Percentiles rank a stretch among this genome's conserved stretches.
These are phyloP conservation scores for Melanotaenia parkinsoni DNA, from an alignment of 2,797 vertebrate genomes.

Conservation along the genomic window DNA sequence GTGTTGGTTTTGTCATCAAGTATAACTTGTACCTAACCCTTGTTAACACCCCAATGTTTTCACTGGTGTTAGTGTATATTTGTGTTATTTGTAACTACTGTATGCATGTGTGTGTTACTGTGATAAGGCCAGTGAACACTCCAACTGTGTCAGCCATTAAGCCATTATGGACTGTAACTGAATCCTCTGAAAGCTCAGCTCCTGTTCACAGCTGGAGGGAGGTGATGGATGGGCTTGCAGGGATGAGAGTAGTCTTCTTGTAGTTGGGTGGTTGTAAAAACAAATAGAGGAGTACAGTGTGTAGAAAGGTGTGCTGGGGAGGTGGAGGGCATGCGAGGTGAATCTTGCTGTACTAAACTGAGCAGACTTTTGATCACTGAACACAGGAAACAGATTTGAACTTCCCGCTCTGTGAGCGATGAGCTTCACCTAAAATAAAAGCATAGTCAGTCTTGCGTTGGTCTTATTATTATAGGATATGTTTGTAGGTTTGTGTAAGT, in stretches of 20 bases:
- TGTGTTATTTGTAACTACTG: conserved; percentile 18
- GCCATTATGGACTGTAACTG: conserved; percentile 77
- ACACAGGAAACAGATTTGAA: conserved; percentile 27
- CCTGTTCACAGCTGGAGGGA: conserved; percentile 46
- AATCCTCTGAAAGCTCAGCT: conserved; percentile 77
- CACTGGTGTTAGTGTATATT: conserved; percentile 6
- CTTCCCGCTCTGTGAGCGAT: conserved; percentile 51
- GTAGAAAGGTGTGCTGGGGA: conserved; percentile 33
- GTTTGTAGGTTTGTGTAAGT: conserved; percentile 1
- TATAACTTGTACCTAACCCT: background rate
- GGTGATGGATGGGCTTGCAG: conserved; percentile 58
- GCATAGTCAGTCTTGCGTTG: conserved; percentile 24
- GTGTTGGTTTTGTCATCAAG: background rate
- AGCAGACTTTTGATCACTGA: conserved; percentile 30
- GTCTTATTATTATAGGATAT: conserved; percentile 11
- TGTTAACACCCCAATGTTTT: background rate
- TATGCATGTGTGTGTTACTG: conserved; percentile 16
- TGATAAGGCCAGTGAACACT: conserved; percentile 51
- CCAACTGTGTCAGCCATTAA: conserved; percentile 68
- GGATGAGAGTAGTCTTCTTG: conserved; percentile 38
- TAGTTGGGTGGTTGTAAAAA: conserved; percentile 45
- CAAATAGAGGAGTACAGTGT: conserved; percentile 54
- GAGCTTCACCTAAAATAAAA: conserved; percentile 20
- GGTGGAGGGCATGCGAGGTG: conserved; percentile 49
- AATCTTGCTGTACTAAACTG: conserved; percentile 15